Percentiles rank a stretch among this genome's conserved stretches.
Conservation (phyloP, 2,797 vertebrate species). For the Erpetoichthys calabaricus region DNA sequence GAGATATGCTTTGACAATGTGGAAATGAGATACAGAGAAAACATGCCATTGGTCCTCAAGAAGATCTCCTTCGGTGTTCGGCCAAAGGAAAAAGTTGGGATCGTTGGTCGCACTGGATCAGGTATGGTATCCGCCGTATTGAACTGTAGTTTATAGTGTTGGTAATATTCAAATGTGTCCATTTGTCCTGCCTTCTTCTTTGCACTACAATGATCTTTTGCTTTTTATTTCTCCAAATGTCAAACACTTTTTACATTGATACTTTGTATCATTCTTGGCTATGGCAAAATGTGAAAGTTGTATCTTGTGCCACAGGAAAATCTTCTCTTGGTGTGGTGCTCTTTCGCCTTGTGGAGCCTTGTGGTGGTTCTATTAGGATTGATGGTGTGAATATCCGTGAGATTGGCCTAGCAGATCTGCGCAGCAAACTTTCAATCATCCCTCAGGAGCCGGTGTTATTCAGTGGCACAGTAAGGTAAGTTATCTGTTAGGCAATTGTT, state of each 20-base stretch:
- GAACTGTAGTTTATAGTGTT: too few relatives aligned
- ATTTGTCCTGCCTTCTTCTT: background rate
- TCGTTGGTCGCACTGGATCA: slow-evolving; percentile 80
- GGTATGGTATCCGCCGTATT: slow-evolving; percentile 33
- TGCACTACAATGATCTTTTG: too few relatives aligned
- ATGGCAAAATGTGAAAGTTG: too few relatives aligned
- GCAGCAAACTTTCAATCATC: slow-evolving; percentile 83
- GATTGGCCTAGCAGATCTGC: slow-evolving; percentile 78
- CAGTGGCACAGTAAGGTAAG: slow-evolving; percentile 75
- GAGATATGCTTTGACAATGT: slow-evolving; percentile 69
- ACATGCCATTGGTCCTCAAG: slow-evolving; percentile 77
- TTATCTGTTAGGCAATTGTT: too few relatives aligned
- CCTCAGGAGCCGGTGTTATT: slow-evolving; percentile 88
- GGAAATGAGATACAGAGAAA: slow-evolving; percentile 79
- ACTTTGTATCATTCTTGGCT: too few relatives aligned
- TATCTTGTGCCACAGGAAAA: slow-evolving; percentile 51
- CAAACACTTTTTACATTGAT: too few relatives aligned
- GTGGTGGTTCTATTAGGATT: slow-evolving; percentile 74
- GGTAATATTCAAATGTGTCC: background rate
- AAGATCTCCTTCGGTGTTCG: slow-evolving; percentile 75
- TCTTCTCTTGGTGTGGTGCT: slow-evolving; percentile 77
- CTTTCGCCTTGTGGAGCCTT: slow-evolving; percentile 73
- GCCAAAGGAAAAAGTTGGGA: slow-evolving; percentile 82
- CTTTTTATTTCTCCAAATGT: too few relatives aligned
- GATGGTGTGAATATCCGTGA: slow-evolving; percentile 75